phyloP scores from a whole-genome alignment of 2,797 vertebrate genomes.

The Botia almorhae region DNA sequence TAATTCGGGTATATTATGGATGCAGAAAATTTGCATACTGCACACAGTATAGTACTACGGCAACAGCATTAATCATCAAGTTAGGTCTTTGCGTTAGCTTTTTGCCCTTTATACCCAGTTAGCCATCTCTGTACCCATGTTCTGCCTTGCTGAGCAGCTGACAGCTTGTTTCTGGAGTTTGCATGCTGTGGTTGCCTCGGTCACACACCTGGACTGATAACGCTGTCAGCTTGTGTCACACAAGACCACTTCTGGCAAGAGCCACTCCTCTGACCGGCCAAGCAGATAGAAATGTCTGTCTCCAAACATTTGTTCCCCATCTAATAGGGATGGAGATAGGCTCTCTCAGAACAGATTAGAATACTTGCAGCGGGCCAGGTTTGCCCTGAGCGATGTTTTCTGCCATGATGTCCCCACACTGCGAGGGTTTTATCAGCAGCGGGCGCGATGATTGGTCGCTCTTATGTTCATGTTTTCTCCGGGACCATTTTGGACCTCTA shows the following conservation, averaged over 20 bases:
- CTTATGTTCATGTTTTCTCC: not conserved
- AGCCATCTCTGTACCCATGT: not conserved
- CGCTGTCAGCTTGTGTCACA: conserved; percentile 52
- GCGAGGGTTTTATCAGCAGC: conserved; percentile 31
- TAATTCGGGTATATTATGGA: not conserved
- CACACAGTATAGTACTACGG: not conserved
- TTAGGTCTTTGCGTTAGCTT: conserved; percentile 3
- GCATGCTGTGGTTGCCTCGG: conserved; percentile 54
- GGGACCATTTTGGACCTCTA: not conserved
- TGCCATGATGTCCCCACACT: conserved; percentile 28
- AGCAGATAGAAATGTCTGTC: conserved; percentile 59
- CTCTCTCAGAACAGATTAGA: conserved; percentile 44
- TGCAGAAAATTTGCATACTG: not conserved
- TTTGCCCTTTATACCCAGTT: conserved; percentile 18
- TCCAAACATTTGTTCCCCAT: conserved; percentile 58
- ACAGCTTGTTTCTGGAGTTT: conserved; percentile 69
- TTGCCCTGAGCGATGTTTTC: conserved; percentile 26
- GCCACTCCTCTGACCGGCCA: conserved; percentile 62
- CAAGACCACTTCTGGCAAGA: conserved; percentile 55
- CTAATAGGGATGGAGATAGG: conserved; percentile 54
- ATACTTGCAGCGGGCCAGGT: conserved; percentile 39
- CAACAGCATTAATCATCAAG: not conserved
- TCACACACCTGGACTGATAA: conserved; percentile 58
- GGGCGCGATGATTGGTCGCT: not conserved
- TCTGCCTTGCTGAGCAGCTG: conserved; percentile 62